Evolutionary conservation across 2,797 vertebrate genomes (phyloP).

Genomic region (Manis crassicaudata): DNA sequence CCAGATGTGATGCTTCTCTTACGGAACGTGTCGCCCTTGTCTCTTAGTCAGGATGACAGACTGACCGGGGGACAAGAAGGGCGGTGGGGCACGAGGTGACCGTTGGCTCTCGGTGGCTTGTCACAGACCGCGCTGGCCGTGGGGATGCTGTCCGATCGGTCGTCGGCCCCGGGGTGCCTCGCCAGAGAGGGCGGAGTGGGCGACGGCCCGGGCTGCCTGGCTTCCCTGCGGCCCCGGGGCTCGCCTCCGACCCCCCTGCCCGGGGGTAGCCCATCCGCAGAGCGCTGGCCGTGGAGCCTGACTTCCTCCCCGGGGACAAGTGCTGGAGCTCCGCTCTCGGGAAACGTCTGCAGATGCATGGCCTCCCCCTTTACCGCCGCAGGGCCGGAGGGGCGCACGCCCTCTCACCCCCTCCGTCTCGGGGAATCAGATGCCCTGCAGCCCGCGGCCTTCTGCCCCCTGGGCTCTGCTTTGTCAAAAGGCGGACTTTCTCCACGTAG

Average conservation of each 20-base stretch:
- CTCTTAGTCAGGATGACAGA: background rate
- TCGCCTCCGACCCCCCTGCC: background rate
- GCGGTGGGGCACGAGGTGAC: too few relatives aligned
- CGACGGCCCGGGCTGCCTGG: too few relatives aligned
- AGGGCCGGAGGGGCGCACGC: background rate
- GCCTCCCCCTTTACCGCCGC: slow-evolving; percentile 67
- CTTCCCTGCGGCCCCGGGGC: too few relatives aligned
- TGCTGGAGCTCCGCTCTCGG: background rate
- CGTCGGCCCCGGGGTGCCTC: too few relatives aligned
- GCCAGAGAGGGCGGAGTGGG: too few relatives aligned
- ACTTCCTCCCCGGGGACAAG: background rate
- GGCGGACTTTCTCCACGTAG: background rate
- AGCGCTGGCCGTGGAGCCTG: background rate
- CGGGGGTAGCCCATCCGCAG: slow-evolving; percentile 21
- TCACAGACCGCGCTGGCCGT: too few relatives aligned
- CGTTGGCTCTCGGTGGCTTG: too few relatives aligned
- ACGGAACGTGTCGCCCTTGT: background rate
- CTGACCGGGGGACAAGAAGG: background rate
- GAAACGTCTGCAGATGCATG: slow-evolving; percentile 65
- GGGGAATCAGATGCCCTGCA: slow-evolving; percentile 1
- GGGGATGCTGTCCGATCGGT: too few relatives aligned
- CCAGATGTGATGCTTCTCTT: background rate
- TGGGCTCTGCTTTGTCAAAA: background rate
- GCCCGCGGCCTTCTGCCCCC: background rate
- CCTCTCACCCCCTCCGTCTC: background rate